Conservation (phyloP, 2,113 vertebrate species). For the Nothoprocta perdicaria region DNA sequence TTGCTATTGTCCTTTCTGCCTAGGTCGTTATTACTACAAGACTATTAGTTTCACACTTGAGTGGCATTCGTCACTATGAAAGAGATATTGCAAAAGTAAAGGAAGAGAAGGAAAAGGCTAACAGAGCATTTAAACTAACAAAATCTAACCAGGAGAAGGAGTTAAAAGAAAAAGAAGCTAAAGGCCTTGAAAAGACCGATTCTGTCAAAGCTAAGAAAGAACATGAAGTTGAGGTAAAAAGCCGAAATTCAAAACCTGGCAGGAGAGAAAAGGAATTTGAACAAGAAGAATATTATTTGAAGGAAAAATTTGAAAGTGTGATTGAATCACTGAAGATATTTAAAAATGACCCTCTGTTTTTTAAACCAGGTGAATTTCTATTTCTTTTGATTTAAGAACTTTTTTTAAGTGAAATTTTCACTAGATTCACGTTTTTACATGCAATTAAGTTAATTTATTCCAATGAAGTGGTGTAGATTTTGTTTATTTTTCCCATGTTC, state of each 20-base stretch:
- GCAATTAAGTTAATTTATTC: background rate
- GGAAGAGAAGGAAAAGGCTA: constrained; percentile 89
- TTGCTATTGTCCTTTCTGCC: constrained; percentile 13
- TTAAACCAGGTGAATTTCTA: constrained; percentile 90
- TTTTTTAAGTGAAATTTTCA: background rate
- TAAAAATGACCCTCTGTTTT: constrained; percentile 94
- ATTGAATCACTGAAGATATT: constrained; percentile 91
- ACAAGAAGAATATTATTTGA: constrained; percentile 93
- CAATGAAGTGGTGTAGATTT: background rate
- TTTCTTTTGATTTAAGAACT: background rate
- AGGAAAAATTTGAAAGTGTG: constrained; percentile 90
- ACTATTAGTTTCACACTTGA: constrained; percentile 92
- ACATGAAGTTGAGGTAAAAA: constrained; percentile 62
- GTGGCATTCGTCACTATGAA: constrained; percentile 97
- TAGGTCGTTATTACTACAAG: constrained; percentile 92
- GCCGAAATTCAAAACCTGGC: constrained; percentile 59
- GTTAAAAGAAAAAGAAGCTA: constrained; percentile 69
- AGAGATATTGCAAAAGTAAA: constrained; percentile 91
- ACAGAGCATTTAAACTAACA: constrained; percentile 76
- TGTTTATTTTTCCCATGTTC: background rate
- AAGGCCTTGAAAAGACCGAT: constrained; percentile 62
- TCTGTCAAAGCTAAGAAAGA: constrained; percentile 65
- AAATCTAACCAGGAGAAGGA: constrained; percentile 70
- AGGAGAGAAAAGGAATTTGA: constrained; percentile 88
- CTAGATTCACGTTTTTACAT: background rate